A percentile compares a stretch with the other conserved stretches of the same genome.
phyloP scores from a whole-genome alignment of 2,797 vertebrate genomes.

The Muscicapa comitata region DNA sequence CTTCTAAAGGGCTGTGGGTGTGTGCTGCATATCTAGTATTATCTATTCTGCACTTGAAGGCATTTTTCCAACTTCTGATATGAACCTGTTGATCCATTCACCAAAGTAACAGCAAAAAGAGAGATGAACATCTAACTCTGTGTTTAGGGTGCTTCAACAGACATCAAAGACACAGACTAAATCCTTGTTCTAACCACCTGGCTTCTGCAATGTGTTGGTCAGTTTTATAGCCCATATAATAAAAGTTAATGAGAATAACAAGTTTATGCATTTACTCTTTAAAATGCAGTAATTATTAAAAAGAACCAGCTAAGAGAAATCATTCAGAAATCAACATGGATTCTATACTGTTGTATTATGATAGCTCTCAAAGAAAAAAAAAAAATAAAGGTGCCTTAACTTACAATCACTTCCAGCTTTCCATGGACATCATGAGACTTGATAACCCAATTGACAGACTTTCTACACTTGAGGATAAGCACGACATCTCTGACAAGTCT shows the following conservation, averaged over 20 bases:
- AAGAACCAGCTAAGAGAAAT: not conserved
- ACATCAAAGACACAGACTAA: not conserved
- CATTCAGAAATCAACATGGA: not conserved
- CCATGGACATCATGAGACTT: slow-evolving; percentile 84
- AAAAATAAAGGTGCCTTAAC: slow-evolving; percentile 50
- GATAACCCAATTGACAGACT: slow-evolving; percentile 96
- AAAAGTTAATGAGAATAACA: not conserved
- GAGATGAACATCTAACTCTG: not conserved
- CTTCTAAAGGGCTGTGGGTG: not conserved
- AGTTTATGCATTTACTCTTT: not conserved
- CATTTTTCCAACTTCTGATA: not conserved
- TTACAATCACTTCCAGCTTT: slow-evolving; percentile 87
- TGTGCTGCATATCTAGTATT: not conserved
- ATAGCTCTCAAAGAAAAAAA: not conserved
- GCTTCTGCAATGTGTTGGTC: not conserved
- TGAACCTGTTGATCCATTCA: not conserved
- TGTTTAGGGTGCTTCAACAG: not conserved
- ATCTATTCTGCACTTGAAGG: not conserved
- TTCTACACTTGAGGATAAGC: slow-evolving; percentile 90
- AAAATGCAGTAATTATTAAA: not conserved
- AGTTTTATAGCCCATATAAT: not conserved
- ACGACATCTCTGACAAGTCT: slow-evolving; percentile 81
- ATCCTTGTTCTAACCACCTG: not conserved
- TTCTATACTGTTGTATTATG: not conserved
- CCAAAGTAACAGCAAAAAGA: not conserved